Percentiles rank a stretch among this genome's conserved stretches.
These are phyloP conservation scores for Parasteatoda lunata DNA, from an alignment of 2,888 invertebrate genomes.

Conservation along the genomic window DNA sequence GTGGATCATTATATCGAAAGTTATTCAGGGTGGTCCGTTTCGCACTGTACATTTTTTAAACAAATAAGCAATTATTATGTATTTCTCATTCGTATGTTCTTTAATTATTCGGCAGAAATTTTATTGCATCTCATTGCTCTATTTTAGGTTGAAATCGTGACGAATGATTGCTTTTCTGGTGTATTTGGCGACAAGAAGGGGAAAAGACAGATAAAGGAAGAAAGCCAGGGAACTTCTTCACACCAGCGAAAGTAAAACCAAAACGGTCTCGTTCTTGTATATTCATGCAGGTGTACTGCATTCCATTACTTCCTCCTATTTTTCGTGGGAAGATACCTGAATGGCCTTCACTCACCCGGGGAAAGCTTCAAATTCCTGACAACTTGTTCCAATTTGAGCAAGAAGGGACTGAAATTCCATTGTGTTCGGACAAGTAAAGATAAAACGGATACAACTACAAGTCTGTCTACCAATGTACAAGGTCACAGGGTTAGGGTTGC, in stretches of 20 bases:
- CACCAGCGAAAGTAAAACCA: background rate
- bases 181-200: background rate
- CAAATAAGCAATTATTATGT: too few species aligned
- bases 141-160: background rate
- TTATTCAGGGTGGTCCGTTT: too few species aligned
- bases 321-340: background rate
- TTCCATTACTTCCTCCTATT: background rate
- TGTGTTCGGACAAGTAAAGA: background rate
- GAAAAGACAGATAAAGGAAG: background rate
- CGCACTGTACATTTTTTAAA: too few species aligned
- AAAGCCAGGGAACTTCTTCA: background rate
- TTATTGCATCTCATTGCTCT: too few species aligned
- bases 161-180: background rate
- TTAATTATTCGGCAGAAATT: too few species aligned
- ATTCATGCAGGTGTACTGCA: background rate
- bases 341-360: background rate
- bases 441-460: too few species aligned
- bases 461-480: too few species aligned
- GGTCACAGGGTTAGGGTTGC: too few species aligned
- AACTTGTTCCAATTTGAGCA: background rate
- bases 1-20: too few species aligned
- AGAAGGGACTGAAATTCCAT: background rate
- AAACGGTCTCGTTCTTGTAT: background rate
- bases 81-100: too few species aligned
- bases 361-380: background rate